Base-by-base conservation (phyloP, 23 tunicate species). In the Aplidium turbinatum region DNA sequence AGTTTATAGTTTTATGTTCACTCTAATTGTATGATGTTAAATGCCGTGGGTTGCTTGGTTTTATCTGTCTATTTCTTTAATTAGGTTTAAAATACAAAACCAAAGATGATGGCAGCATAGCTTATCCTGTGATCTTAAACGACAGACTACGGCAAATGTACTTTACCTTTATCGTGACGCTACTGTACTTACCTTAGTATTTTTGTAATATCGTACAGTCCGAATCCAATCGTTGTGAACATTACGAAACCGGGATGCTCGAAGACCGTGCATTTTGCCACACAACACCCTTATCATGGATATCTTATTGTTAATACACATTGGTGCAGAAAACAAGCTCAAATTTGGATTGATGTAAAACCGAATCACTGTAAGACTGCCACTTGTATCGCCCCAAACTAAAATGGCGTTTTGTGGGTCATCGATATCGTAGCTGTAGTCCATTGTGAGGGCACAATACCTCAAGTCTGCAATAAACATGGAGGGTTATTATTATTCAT, bases 201-300 rank as follows among this genome's bases (percentile, higher is more conserved):
- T 82, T 0, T 42, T 33, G 65, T 25, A 82, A 51, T 82, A 82
- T 11, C 80, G 76, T 23, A 77, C 66, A 39, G 77, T 77, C 28
- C 70, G 83, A 4, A 84, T 78, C 90, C 90, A 84, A 36, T 50
- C 90, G 13, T 50, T 57, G 58, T 84, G 90, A 26, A 77, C 66
- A 1, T 71, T 42, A 7, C 23, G 33, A 11, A 82, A 26, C 28
- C 34, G 28, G 32, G 53, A 6, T 38, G 78, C 74, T 16, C n/a
- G 34, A 23, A 82, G 55, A 31, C 60, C 40, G n/a, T 24, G 35
- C 38, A 70, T 3, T 6, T 63, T 51, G 27, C 70, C 73, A 3
- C 40, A 35, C 48, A 58, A 35, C 48, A 51, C 13, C 31, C 40
- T 47, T 4, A 54, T 18, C 0, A 62, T 13, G 26, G 80, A 16